Evolutionary conservation across 2,888 invertebrate genomes (phyloP).

Genomic region (Acanthosoma haemorrhoidale): DNA sequence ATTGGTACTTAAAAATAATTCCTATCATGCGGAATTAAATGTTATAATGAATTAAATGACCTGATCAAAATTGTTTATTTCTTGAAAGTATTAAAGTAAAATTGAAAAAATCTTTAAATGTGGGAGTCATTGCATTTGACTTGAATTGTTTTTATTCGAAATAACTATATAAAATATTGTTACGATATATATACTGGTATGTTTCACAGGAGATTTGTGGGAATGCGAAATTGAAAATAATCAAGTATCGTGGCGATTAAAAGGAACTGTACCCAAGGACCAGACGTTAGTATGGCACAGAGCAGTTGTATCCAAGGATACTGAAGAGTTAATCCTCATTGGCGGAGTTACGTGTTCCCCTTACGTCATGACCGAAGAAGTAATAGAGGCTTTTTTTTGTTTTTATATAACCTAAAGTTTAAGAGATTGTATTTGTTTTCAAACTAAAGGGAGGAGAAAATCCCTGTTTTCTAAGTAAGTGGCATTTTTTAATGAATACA

Average conservation of each 20-base stretch:
- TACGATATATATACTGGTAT: not conserved
- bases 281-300: slow-evolving; percentile 38
- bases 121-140: too few relatives aligned
- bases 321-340: slow-evolving; percentile 37
- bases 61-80: too few relatives aligned
- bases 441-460: too few relatives aligned
- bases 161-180: too few relatives aligned
- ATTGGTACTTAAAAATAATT: too few relatives aligned
- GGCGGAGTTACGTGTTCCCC: slow-evolving; percentile 38
- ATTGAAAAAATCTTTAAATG: not conserved
- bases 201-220: slow-evolving; percentile 37
- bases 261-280: slow-evolving; percentile 25
- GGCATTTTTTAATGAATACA: too few relatives aligned
- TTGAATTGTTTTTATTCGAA: too few relatives aligned
- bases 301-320: slow-evolving; percentile 30
- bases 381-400: not conserved
- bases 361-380: slow-evolving; percentile 31
- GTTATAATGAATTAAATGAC: too few relatives aligned
- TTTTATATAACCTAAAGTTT: too few relatives aligned
- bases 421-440: too few relatives aligned
- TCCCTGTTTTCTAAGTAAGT: too few relatives aligned
- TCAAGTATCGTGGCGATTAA: not conserved
- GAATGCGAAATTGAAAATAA: slow-evolving; percentile 28
- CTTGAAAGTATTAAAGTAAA: not conserved
- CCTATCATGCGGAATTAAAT: too few relatives aligned